Percentiles rank a stretch among this genome's conserved stretches.
These are phyloP conservation scores for Gallinago undulata DNA, from an alignment of 2,113 vertebrate genomes.

Conservation along the genomic window DNA sequence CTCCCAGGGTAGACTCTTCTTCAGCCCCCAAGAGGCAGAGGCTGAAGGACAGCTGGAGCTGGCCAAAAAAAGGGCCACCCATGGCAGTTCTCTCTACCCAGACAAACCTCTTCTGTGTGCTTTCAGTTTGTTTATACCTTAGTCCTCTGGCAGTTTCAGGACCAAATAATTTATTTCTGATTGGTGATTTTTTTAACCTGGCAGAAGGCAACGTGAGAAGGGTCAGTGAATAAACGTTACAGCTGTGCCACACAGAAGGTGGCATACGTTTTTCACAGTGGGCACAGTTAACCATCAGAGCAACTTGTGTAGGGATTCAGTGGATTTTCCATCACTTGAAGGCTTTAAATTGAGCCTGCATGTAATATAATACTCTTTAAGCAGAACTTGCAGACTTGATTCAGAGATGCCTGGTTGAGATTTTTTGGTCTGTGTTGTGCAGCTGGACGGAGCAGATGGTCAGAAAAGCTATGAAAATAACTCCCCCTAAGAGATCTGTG, in stretches of 20 bases:
- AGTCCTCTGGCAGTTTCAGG: not conserved
- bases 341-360: not conserved
- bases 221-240: not conserved
- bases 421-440: slow-evolving; percentile 27
- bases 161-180: not conserved
- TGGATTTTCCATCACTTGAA: not conserved
- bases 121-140: not conserved
- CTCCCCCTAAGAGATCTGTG: not conserved
- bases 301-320: not conserved
- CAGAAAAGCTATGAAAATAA: slow-evolving; percentile 41
- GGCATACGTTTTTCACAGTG: not conserved
- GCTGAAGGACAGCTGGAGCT: not conserved
- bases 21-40: not conserved
- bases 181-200: not conserved
- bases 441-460: slow-evolving; percentile 54
- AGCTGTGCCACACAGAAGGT: not conserved
- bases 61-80: not conserved
- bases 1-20: not conserved
- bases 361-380: not conserved
- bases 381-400: not conserved
- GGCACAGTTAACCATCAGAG: not conserved
- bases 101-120: not conserved
- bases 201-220: not conserved
- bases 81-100: not conserved
- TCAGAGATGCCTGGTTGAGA: not conserved